These are phyloP conservation scores for Pherbina coryleti DNA, from an alignment of 2,888 invertebrate genomes.

Conservation along the genomic window DNA sequence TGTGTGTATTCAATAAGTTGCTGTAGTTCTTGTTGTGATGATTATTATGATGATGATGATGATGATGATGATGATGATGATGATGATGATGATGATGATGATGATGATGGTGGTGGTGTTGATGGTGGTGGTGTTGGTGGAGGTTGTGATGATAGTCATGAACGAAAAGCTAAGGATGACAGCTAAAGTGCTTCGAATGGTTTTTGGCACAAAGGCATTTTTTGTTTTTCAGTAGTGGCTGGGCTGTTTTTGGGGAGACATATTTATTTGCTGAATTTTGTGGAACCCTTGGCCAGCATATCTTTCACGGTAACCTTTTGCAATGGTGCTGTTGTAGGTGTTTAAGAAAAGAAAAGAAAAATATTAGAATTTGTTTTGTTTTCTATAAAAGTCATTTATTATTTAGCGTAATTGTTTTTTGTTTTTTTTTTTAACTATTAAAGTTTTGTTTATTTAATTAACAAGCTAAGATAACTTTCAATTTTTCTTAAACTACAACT, in stretches of 20 bases:
- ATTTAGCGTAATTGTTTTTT: background rate
- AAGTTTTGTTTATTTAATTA: no score
- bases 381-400: background rate
- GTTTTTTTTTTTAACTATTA: background rate
- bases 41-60: background rate
- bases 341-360: conserved; percentile 3
- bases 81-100: conserved; percentile 3
- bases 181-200: conserved; percentile 1
- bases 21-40: background rate
- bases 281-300: background rate
- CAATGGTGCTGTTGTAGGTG: background rate
- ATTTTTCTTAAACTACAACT: no score
- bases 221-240: no score
- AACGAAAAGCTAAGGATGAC: conserved; percentile 13
- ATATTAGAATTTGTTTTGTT: conserved; percentile 3
- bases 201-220: background rate
- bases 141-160: background rate
- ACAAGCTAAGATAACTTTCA: no score
- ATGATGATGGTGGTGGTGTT: background rate
- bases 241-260: background rate
- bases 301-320: conserved; percentile 5
- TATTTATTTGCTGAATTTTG: conserved; percentile 24
- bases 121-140: background rate
- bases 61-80: background rate
- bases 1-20: background rate